Percentiles rank a stretch among this genome's conserved stretches.
phyloP scores from a whole-genome alignment of 2,888 invertebrate species.

The Napeogenes sylphis region DNA sequence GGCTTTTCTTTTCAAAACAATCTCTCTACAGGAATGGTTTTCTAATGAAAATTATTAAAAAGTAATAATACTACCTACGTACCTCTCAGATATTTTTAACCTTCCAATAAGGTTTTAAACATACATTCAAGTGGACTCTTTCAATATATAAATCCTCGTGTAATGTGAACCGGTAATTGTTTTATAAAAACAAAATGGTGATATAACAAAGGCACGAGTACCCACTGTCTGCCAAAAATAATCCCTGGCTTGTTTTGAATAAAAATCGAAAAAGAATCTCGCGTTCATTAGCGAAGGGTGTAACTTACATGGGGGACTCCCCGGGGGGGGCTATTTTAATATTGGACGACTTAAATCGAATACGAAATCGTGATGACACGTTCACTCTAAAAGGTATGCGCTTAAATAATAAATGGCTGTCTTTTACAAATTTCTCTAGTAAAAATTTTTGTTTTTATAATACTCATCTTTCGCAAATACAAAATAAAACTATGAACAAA shows the following conservation, averaged over 20 bases:
- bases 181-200: conserved; percentile 1
- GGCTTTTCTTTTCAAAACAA: no score
- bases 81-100: no score
- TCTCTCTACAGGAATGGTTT: no score
- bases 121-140: neutral
- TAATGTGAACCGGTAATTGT: conserved; percentile 4
- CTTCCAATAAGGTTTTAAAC: no score
- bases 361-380: neutral
- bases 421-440: no score
- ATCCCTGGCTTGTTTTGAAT: conserved; percentile 61
- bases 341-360: conserved; percentile 24
- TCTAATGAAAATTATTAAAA: no score
- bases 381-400: no score
- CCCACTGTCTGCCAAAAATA: conserved; percentile 64
- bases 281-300: conserved; percentile 72
- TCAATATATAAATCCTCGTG: neutral
- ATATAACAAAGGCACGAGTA: conserved; percentile 34
- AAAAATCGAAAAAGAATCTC: conserved; percentile 74
- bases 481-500: no score
- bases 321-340: conserved; percentile 41
- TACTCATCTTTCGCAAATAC: no score
- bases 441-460: no score
- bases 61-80: no score
- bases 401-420: no score
- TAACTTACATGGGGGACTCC: conserved; percentile 61